Base-by-base conservation (phyloP, 2,888 invertebrate species). In the Blomia tropicalis region DNA sequence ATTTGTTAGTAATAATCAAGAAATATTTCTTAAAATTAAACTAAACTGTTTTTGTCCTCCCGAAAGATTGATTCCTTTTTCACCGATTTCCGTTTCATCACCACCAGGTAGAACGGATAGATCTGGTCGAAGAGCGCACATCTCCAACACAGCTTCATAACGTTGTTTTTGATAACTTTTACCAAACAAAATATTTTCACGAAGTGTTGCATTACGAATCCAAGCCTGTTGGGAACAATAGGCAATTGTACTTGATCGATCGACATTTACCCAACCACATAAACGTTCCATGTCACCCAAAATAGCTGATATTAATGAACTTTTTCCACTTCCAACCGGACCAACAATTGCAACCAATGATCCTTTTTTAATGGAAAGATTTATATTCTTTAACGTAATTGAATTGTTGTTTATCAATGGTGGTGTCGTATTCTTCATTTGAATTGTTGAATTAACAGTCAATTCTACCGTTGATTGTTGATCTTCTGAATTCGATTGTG, bases 171-270 rank as follows among this genome's bases (percentile, higher is more conserved):
- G 82, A 56, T 82, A 78, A 0, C 79, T 70, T 67, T 83, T 82
- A 17, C 92, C 92, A 75, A 96, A 98, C 29, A 91, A 72, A 67
- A 98, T 89, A 74, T 96, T 96, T 71, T 93, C 86, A 70, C 84
- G 82, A 23, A 98, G 76, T 0, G 92, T 90, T 2, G 87, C 85
- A 76, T 96, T 96, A 75, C 95, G 95, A 63, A 96, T 95, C 96
- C 96, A 96, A 0, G 95, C 91, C 75, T 91, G 90, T 71, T 93
- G 92, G 0, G 92, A 82, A 1, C 91, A 90, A 74, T 90, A 92
- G 0, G 91, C 91, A n/a, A 81, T 4, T 36, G 11, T 30, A 11
- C 11, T 23, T n/a, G 17, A 29, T 11, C 51, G 54, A 59, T 56
- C 44, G 4, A 67, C 58, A 22, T 58, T 60, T 4, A 71, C 70